These are phyloP conservation scores for Blastomussa wellsi DNA, from an alignment of 92 coral and sea anemone genomes.

Conservation along the genomic window DNA sequence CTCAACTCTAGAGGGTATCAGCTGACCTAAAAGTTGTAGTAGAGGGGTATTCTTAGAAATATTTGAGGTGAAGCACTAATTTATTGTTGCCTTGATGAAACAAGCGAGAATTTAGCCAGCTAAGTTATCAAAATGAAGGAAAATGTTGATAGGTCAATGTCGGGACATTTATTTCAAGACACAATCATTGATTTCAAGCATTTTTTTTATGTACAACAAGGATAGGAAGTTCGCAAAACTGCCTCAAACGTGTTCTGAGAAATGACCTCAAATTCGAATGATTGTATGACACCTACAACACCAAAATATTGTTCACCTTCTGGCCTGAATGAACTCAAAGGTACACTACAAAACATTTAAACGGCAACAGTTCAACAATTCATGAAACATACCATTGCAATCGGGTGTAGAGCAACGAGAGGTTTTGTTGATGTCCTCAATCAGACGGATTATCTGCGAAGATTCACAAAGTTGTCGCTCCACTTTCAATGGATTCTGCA, in stretches of 20 bases:
- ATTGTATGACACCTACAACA: neutral
- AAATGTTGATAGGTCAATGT: neutral
- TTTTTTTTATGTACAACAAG: neutral
- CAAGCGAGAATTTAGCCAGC: neutral
- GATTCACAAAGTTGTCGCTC: neutral
- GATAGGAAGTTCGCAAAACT: neutral
- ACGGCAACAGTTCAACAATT: neutral
- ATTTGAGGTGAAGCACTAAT: neutral
- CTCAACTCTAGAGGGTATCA: slow-evolving; percentile 15
- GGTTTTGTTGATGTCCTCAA: neutral
- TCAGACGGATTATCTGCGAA: neutral
- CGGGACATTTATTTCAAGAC: neutral
- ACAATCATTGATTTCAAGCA: neutral
- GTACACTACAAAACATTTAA: neutral
- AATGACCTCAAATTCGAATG: neutral
- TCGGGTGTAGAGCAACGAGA: neutral
- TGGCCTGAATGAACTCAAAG: slow-evolving; percentile 17
- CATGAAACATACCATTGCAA: neutral
- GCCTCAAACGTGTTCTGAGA: neutral
- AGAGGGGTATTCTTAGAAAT: neutral
- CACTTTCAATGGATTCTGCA: neutral
- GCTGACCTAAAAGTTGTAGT: neutral
- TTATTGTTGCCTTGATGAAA: too few species aligned
- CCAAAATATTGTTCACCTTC: slow-evolving; percentile 11
- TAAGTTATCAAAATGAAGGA: neutral